Evolutionary conservation across 2,113 vertebrate species (phyloP).

Genomic region (Tringa solitaria): DNA sequence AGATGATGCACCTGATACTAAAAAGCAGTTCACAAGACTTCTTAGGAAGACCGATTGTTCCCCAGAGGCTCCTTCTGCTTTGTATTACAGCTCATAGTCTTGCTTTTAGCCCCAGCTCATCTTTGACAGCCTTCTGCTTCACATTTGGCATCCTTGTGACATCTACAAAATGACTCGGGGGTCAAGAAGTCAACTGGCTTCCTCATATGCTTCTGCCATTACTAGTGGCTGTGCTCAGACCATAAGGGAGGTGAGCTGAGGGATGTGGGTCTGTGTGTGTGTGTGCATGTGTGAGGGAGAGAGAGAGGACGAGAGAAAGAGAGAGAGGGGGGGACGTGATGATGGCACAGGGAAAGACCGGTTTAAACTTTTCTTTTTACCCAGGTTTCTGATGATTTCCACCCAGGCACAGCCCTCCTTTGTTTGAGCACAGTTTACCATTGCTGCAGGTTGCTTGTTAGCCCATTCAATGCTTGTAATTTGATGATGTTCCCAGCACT

Average conservation of each 20-base stretch:
- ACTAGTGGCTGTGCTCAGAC: constrained; percentile 13
- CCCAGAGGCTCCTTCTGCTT: constrained; percentile 83
- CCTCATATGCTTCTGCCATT: constrained; percentile 84
- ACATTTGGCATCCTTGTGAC: constrained; percentile 84
- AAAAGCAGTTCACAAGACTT: constrained; percentile 90
- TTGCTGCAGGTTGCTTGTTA: constrained; percentile 62
- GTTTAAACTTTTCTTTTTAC: constrained; percentile 56
- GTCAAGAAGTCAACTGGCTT: constrained; percentile 78
- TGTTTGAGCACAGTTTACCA: constrained; percentile 21
- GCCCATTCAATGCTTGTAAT: constrained; percentile 47
- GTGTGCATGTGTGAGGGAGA: neutral
- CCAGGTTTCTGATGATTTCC: constrained; percentile 45
- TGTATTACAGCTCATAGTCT: constrained; percentile 78
- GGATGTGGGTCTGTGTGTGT: neutral
- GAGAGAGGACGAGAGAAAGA: neutral
- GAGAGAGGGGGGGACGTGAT: neutral
- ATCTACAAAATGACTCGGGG: constrained; percentile 76
- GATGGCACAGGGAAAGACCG: constrained; percentile 21
- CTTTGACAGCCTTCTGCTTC: constrained; percentile 84
- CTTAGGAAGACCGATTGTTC: constrained; percentile 85
- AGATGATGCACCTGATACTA: constrained; percentile 99
- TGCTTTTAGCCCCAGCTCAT: constrained; percentile 72
- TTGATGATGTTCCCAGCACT: constrained; percentile 28
- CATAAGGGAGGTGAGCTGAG: neutral
- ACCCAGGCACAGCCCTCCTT: constrained; percentile 49